Evolutionary conservation across 2,888 invertebrate species (phyloP).

Genomic region (Pachliopta kotzebuea): DNA sequence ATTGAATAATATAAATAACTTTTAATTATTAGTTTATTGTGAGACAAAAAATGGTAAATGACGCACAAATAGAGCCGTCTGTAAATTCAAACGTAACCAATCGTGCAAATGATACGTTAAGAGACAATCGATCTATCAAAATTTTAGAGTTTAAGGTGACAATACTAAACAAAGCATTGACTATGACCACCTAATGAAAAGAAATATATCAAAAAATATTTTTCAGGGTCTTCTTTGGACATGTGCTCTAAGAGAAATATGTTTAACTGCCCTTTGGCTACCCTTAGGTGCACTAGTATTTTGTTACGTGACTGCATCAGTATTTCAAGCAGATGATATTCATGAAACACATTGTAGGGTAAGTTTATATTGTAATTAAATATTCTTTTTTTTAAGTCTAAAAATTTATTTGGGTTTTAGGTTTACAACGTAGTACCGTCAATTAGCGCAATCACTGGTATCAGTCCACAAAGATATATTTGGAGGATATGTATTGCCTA

Average conservation of each 20-base stretch:
- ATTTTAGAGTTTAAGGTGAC: slow-evolving; percentile 66
- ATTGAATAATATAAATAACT: slow-evolving; percentile 26
- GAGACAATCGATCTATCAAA: slow-evolving; percentile 55
- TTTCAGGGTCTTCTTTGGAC: slow-evolving; percentile 83
- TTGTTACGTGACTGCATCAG: slow-evolving; percentile 93
- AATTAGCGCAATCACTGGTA: slow-evolving; percentile 96
- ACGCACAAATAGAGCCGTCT: slow-evolving; percentile 71
- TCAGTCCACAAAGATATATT: slow-evolving; percentile 94
- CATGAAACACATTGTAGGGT: slow-evolving; percentile 97
- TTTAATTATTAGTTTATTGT: slow-evolving; percentile 48
- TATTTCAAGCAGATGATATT: slow-evolving; percentile 95
- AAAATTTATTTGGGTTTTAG: slow-evolving; percentile 74
- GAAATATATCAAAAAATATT: slow-evolving; percentile 28
- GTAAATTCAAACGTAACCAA: slow-evolving; percentile 58
- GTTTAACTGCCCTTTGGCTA: slow-evolving; percentile 90
- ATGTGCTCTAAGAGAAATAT: slow-evolving; percentile 89
- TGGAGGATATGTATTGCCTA: slow-evolving; percentile 96
- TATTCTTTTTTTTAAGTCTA: slow-evolving; percentile 1
- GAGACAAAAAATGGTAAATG: slow-evolving; percentile 71
- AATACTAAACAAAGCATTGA: slow-evolving; percentile 6
- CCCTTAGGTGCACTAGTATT: slow-evolving; percentile 91
- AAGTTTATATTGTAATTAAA: slow-evolving; percentile 59
- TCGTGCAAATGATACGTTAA: slow-evolving; percentile 58
- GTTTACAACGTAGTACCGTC: slow-evolving; percentile 97
- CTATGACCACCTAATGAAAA: slow-evolving; percentile 1